Evolutionary conservation across 2,113 vertebrate species (phyloP), one percentile per base, ranked within the genome.

Genomic region (Oryzias curvinotus): DNA sequence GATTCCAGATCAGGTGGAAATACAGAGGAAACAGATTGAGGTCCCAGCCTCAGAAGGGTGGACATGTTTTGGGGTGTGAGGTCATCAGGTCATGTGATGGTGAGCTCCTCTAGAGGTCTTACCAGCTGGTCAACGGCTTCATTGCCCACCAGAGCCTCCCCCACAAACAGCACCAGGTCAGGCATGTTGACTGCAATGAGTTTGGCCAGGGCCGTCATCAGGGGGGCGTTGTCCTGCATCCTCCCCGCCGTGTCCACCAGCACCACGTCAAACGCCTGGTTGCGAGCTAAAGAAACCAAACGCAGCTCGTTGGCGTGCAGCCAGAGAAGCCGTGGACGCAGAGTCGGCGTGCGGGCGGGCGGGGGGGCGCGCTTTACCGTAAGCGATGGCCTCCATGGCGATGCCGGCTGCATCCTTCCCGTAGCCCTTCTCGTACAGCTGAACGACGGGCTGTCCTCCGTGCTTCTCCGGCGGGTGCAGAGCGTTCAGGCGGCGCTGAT

Each of bases 111-210:
- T 13, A n/a, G 8, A 2, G 47, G 4, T 3, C 95, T 93, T 70
- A 98, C 97, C 95, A 99, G 92, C 88, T 99, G 97, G 89, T 99
- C 97, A 65, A 98, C 97, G 0, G 97, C 97, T 80, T 99, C 97
- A 0, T 98, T 98, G 60, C 97, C 97, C 63, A 98, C 97, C 82
- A 99, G 90, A 0, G 97, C 97, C 77, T 99, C 97, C 51, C 97
- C 97, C 1, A 99, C 97, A 8, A 99, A 99, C 80, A 99, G 92
- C 69, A 99, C 97, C 25, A 98, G 87, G 86, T 99, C 97, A 0
- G 97, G 97, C 77, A 94, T 91, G 4, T 99, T 99, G 87, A 99
- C 95, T 0, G 96, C 94, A 1, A 99, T 99, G 54, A 99, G 95
- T 72, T 99, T 99, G 50, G 97, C 96, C 89, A 99, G 83, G 0